Conservation (phyloP, 2,113 vertebrate genomes). For the Noctilio leporinus region DNA sequence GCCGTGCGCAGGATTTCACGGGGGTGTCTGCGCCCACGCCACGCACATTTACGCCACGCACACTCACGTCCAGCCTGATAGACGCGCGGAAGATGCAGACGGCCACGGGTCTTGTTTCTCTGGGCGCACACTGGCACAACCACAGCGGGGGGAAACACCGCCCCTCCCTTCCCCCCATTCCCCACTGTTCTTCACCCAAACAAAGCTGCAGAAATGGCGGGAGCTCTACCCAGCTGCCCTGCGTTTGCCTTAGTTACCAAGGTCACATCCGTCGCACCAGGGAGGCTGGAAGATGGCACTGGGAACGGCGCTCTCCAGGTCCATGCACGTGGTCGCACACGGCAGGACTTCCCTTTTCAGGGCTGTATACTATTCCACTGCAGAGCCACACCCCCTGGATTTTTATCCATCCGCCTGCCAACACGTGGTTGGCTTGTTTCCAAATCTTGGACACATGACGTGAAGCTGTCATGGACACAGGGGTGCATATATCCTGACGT, state of each 20-base stretch:
- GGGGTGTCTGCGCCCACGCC: not conserved
- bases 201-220: rapidly evolving
- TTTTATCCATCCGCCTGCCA: not conserved
- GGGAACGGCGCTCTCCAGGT: not conserved
- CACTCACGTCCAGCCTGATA: too few relatives aligned
- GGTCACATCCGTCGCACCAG: rapidly evolving
- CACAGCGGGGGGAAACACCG: too few relatives aligned
- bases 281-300: not conserved
- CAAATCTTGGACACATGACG: too few relatives aligned
- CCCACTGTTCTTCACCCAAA: not conserved
- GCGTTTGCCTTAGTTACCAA: not conserved
- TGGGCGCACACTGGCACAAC: too few relatives aligned
- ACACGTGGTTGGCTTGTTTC: not conserved
- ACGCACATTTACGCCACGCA: too few relatives aligned
- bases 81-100: too few relatives aligned
- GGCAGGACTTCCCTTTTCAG: not conserved
- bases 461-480: too few relatives aligned
- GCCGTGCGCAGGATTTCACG: not conserved
- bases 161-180: not conserved
- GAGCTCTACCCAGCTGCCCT: not conserved
- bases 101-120: too few relatives aligned
- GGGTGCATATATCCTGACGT: not conserved
- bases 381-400: rapidly evolving
- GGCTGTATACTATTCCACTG: not conserved
- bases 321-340: not conserved